Conservation (phyloP, 1,140 invertebrate genomes). For the Diorhabda sublineata region DNA sequence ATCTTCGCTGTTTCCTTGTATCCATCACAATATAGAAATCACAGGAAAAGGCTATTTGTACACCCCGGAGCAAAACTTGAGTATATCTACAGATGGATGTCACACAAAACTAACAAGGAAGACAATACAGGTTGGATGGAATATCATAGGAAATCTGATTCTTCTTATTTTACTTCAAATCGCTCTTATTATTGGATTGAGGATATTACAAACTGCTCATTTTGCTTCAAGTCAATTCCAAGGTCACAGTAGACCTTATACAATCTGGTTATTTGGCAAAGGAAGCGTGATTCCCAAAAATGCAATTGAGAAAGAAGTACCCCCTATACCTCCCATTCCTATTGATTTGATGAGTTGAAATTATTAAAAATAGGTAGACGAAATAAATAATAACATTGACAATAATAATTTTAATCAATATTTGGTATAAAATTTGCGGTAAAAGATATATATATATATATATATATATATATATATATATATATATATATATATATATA, state of each 20-base stretch:
- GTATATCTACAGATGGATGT: constrained; percentile 40
- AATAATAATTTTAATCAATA: too few relatives aligned
- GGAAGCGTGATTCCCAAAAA: constrained; percentile 24
- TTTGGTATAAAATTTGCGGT: too few relatives aligned
- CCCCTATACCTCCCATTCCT: constrained; percentile 16
- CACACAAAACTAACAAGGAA: constrained; percentile 32
- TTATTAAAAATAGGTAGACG: neutral
- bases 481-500: too few relatives aligned
- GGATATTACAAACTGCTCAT: constrained; percentile 40
- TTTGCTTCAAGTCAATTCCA: constrained; percentile 28
- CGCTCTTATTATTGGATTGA: constrained; percentile 22
- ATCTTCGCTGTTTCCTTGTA: constrained; percentile 41
- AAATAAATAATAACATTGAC: too few relatives aligned
- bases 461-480: too few relatives aligned
- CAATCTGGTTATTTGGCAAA: constrained; percentile 35
- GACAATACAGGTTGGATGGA: constrained; percentile 35
- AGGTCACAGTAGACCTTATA: constrained; percentile 28
- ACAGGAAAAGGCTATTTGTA: constrained; percentile 38
- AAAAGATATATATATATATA: too few relatives aligned
- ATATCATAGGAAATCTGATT: constrained; percentile 35
- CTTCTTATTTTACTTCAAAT: constrained; percentile 26
- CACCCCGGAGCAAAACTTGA: constrained; percentile 39
- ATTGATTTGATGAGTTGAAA: constrained; percentile 9
- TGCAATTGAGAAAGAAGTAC: constrained; percentile 12
- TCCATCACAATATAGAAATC: constrained; percentile 42